A percentile compares a stretch with the other conserved stretches of the same genome.
phyloP scores from a whole-genome alignment of 2,797 vertebrate genomes.

The Streptopelia turtur region DNA sequence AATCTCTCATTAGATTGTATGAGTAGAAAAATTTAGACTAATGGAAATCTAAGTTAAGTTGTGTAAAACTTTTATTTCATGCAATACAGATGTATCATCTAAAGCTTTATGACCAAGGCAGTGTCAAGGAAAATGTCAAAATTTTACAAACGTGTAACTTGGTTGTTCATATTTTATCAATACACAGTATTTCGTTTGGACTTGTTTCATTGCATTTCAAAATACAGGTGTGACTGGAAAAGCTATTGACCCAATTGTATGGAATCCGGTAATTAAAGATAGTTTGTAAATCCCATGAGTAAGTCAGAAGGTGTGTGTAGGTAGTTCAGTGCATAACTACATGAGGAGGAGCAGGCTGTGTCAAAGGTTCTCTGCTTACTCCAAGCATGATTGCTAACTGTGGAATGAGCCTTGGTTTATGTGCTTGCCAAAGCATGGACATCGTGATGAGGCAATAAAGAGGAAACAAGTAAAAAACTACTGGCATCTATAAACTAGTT shows the following conservation, averaged over 20 bases:
- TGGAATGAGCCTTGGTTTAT: accelerated
- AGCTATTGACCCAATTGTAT: not conserved
- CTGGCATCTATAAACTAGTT: not conserved
- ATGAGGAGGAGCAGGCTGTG: accelerated
- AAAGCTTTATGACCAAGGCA: not conserved
- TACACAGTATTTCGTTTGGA: not conserved
- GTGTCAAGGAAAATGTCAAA: not conserved
- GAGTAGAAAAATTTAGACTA: not conserved
- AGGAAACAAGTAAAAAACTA: not conserved
- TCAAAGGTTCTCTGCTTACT: not conserved
- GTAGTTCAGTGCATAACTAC: not conserved
- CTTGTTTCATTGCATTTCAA: not conserved
- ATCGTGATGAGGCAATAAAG: not conserved
- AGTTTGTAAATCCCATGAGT: not conserved
- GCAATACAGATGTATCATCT: not conserved
- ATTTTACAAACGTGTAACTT: not conserved
- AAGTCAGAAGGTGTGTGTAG: not conserved
- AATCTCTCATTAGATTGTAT: not conserved
- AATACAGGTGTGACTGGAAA: not conserved
- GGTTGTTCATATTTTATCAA: not conserved
- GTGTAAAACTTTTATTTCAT: not conserved
- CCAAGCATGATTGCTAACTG: not conserved
- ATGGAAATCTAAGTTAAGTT: not conserved
- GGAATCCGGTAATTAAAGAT: not conserved
- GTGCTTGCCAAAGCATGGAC: not conserved